phyloP scores from a whole-genome alignment of 2,888 invertebrate genomes.

The Archaeoteleia sp. region DNA sequence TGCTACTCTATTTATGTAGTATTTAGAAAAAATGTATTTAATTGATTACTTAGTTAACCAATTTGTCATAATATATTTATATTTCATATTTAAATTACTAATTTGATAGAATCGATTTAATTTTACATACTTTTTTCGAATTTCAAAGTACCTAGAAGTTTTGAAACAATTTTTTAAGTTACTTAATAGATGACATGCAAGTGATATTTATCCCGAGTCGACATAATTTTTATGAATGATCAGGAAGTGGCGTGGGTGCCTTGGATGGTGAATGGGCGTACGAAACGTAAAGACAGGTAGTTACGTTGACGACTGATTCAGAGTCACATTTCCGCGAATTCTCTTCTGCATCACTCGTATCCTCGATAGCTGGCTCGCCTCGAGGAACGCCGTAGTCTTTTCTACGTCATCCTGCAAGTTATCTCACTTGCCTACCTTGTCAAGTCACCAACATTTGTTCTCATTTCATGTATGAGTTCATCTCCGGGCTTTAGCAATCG shows the following conservation, averaged over 20 bases:
- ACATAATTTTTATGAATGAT: slow-evolving; percentile 36
- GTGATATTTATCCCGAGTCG: not conserved
- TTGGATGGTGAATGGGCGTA: slow-evolving; percentile 24
- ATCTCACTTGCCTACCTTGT: slow-evolving; percentile 17
- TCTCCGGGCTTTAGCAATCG: too few species aligned
- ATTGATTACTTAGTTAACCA: too few species aligned
- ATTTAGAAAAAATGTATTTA: too few species aligned
- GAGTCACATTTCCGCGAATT: slow-evolving; percentile 30
- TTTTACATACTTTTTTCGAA: slow-evolving; percentile 29
- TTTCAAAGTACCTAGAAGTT: too few species aligned
- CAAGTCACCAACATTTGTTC: slow-evolving; percentile 3
- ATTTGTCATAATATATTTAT: too few species aligned
- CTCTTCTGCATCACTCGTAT: slow-evolving; percentile 28
- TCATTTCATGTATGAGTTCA: not conserved
- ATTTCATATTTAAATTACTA: too few species aligned
- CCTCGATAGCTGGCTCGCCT: slow-evolving; percentile 12
- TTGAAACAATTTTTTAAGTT: too few species aligned
- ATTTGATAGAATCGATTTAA: too few species aligned
- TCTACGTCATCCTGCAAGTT: slow-evolving; percentile 19
- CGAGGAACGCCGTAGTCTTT: slow-evolving; percentile 8
- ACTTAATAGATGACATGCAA: not conserved
- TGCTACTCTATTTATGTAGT: too few species aligned
- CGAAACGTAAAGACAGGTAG: slow-evolving; percentile 15
- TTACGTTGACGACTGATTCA: slow-evolving; percentile 30
- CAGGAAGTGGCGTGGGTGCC: slow-evolving; percentile 13